phyloP scores from a whole-genome alignment of 2,888 invertebrate genomes.

The Apodemia mormo region DNA sequence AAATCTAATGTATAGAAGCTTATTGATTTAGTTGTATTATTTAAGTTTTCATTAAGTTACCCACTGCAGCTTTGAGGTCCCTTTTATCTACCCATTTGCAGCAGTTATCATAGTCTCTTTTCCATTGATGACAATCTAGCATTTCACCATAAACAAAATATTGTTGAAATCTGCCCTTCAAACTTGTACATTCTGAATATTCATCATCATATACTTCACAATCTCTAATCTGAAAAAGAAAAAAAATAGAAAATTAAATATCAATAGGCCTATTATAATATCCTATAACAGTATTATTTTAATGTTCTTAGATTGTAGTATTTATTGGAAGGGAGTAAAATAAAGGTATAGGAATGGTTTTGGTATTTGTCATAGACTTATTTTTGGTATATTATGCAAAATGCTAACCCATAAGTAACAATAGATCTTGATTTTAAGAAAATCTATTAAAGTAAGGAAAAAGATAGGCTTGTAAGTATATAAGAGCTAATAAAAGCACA shows the following conservation, averaged over 20 bases:
- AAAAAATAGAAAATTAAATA: constrained; percentile 19
- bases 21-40: neutral
- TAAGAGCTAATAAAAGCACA: too few relatives aligned
- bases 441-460: too few relatives aligned
- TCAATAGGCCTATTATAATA: neutral
- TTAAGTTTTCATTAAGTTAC: constrained; percentile 43
- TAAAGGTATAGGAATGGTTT: too few relatives aligned
- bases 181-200: constrained; percentile 89
- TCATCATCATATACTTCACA: constrained; percentile 91
- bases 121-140: constrained; percentile 90
- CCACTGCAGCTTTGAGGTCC: constrained; percentile 86
- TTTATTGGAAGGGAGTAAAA: too few relatives aligned
- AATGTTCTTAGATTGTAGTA: too few relatives aligned
- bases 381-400: too few relatives aligned
- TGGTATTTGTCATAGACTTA: too few relatives aligned
- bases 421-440: too few relatives aligned
- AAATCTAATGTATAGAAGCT: too few relatives aligned
- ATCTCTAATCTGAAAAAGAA: constrained; percentile 85
- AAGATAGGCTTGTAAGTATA: too few relatives aligned
- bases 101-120: constrained; percentile 89
- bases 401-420: too few relatives aligned
- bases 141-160: constrained; percentile 90
- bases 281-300: too few relatives aligned
- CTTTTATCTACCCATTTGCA: constrained; percentile 83
- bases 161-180: constrained; percentile 91